These are phyloP conservation scores for Garrulus glandarius DNA, from an alignment of 2,797 vertebrate genomes.

Conservation along the genomic window DNA sequence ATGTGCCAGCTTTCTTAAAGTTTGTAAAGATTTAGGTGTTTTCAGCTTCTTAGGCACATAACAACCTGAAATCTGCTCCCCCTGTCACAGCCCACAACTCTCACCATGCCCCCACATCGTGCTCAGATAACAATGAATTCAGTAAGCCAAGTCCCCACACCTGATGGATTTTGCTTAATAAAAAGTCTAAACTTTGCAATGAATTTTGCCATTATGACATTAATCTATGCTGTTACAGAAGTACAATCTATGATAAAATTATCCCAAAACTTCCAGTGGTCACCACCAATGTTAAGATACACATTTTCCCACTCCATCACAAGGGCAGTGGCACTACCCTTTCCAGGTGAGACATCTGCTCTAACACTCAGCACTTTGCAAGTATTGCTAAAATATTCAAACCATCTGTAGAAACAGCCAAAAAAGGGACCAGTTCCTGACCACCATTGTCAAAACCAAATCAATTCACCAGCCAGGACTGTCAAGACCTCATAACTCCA, in stretches of 20 bases:
- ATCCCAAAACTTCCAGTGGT: fast-evolving
- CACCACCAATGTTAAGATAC: neutral
- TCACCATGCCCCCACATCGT: fast-evolving
- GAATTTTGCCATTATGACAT: neutral
- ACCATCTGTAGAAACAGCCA: neutral
- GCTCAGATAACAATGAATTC: neutral
- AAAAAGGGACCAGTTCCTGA: neutral
- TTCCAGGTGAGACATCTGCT: neutral
- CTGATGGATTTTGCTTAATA: neutral
- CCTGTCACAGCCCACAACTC: neutral
- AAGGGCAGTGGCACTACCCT: neutral
- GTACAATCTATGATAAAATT: neutral
- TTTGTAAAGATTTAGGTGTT: neutral
- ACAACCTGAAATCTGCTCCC: neutral
- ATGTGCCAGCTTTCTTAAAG: neutral
- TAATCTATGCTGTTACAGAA: neutral
- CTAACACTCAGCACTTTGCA: neutral
- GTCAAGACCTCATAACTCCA: neutral
- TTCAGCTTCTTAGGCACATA: neutral
- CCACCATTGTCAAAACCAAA: neutral
- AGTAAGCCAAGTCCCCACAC: neutral
- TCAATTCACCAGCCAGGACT: neutral
- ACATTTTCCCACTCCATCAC: neutral
- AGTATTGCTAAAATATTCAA: neutral
- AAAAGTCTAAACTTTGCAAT: neutral